Conservation (phyloP, 2,113 vertebrate genomes). For the Corythoichthys haematopterus region DNA sequence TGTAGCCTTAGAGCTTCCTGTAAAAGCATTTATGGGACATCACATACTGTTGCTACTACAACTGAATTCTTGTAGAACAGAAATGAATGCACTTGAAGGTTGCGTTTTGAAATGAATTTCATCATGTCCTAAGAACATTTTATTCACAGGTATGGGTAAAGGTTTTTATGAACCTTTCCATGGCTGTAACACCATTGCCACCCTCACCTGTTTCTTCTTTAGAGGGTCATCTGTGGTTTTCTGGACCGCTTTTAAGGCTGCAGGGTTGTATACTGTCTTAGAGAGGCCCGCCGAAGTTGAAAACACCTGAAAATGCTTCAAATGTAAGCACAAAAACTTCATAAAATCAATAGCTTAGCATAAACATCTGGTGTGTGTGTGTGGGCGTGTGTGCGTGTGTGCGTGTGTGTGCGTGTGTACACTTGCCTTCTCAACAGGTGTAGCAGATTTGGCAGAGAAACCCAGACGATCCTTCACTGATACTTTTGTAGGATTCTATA, state of each 20-base stretch:
- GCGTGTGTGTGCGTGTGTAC: background rate
- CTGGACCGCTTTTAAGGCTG: conserved; percentile 88
- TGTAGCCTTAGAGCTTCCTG: conserved; percentile 91
- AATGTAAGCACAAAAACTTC: background rate
- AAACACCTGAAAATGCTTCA: conserved; percentile 75
- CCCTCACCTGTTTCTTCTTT: conserved; percentile 89
- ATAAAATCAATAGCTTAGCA: background rate
- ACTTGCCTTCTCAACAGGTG: conserved; percentile 83
- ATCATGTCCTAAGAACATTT: background rate
- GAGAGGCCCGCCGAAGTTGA: conserved; percentile 92
- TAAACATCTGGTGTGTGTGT: background rate
- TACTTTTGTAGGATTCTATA: conserved; percentile 82
- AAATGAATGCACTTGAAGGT: background rate
- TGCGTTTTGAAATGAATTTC: background rate
- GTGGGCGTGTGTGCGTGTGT: no score
- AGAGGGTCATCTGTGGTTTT: conserved; percentile 85
- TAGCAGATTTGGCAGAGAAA: conserved; percentile 80
- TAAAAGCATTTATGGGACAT: conserved; percentile 23
- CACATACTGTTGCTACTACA: background rate
- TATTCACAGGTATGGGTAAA: background rate
- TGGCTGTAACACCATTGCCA: background rate
- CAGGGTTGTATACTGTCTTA: conserved; percentile 96
- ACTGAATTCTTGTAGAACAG: background rate
- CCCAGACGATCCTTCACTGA: conserved; percentile 91
- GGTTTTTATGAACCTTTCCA: background rate